These are phyloP conservation scores for Pyxicephalus adspersus DNA, from an alignment of 2,113 vertebrate species.

Conservation along the genomic window DNA sequence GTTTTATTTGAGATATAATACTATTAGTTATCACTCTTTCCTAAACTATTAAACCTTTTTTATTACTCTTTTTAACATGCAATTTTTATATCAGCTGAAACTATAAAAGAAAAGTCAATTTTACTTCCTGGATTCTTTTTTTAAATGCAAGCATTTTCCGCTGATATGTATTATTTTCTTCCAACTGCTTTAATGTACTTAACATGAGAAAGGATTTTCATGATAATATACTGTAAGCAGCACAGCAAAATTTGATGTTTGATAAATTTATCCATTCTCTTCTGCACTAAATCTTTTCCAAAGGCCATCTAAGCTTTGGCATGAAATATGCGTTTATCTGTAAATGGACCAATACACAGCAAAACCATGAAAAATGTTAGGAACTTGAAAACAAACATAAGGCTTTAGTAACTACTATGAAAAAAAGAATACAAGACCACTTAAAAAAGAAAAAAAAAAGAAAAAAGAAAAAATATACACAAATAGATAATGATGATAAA, in stretches of 20 bases:
- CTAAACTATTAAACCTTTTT: no score
- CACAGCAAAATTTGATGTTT: slow-evolving; percentile 2
- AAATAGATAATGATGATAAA: no score
- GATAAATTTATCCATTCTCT: not conserved
- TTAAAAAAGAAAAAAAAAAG: not conserved
- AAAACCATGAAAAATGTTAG: not conserved
- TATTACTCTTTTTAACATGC: no score
- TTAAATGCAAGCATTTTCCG: not conserved
- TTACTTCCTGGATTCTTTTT: not conserved
- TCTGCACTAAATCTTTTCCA: not conserved
- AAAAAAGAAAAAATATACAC: no score
- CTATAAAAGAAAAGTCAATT: no score
- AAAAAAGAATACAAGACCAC: not conserved
- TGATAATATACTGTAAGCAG: not conserved
- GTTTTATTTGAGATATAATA: no score
- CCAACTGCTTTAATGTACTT: not conserved
- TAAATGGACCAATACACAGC: not conserved
- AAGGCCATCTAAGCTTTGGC: not conserved
- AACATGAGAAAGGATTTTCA: not conserved
- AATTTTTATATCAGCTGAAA: no score
- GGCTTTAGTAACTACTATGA: not conserved
- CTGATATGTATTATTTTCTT: not conserved
- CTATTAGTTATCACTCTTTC: no score
- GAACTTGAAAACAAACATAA: not conserved
- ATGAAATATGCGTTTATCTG: not conserved